Percentiles rank a stretch among this genome's conserved stretches.
phyloP scores from a whole-genome alignment of 2,888 invertebrate species.

The Lobophora halterata region DNA sequence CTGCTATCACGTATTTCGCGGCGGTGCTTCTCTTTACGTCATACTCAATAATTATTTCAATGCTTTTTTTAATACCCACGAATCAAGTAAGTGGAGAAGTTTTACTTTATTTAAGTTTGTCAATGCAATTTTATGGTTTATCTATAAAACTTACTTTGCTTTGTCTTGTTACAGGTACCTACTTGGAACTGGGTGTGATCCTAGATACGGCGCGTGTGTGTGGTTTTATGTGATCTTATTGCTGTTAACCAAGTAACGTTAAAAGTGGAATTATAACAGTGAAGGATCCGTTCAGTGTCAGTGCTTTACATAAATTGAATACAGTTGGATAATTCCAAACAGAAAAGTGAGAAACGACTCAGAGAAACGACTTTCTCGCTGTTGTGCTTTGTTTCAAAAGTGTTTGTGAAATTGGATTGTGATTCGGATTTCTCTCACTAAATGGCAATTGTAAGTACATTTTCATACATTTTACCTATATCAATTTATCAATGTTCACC shows the following conservation, averaged over 20 bases:
- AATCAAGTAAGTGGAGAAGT: slow-evolving; percentile 58
- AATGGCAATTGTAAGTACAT: slow-evolving; percentile 68
- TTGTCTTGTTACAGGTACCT: slow-evolving; percentile 80
- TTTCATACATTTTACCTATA: neutral
- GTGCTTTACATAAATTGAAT: slow-evolving; percentile 49
- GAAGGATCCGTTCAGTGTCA: slow-evolving; percentile 43
- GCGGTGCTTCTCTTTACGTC: slow-evolving; percentile 62
- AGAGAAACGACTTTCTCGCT: slow-evolving; percentile 46
- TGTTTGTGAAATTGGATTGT: slow-evolving; percentile 70
- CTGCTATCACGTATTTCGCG: slow-evolving; percentile 41
- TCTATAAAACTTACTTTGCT: slow-evolving; percentile 63
- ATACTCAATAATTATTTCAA: slow-evolving; percentile 70
- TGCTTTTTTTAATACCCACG: slow-evolving; percentile 56
- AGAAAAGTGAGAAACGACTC: slow-evolving; percentile 56
- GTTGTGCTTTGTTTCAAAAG: slow-evolving; percentile 60
- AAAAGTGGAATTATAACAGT: slow-evolving; percentile 48
- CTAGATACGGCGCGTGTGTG: slow-evolving; percentile 69
- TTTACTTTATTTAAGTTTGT: slow-evolving; percentile 36
- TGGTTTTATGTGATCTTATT: slow-evolving; percentile 76
- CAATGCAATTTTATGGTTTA: slow-evolving; percentile 36
- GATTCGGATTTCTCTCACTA: slow-evolving; percentile 60
- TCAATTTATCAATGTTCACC: too few relatives aligned
- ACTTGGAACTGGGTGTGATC: slow-evolving; percentile 77
- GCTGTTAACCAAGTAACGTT: slow-evolving; percentile 56
- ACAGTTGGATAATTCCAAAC: slow-evolving; percentile 48